These are phyloP conservation scores for Cinclus mexicanus DNA, from an alignment of 2,113 vertebrate species.

Conservation along the genomic window DNA sequence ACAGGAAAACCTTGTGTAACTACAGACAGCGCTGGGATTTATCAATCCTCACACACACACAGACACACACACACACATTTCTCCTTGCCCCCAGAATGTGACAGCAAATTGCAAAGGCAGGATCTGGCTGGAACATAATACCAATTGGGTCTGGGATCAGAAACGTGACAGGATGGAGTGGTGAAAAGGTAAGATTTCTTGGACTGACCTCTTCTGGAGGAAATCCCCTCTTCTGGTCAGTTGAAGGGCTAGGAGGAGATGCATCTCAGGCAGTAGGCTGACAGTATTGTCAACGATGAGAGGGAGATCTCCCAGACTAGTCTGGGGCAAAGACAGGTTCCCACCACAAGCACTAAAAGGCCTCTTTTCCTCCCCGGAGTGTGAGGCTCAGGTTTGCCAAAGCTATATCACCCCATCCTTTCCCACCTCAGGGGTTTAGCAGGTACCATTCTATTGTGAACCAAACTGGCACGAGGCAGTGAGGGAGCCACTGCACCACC, in stretches of 20 bases:
- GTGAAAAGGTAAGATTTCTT: neutral
- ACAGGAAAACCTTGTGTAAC: neutral
- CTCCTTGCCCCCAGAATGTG: neutral
- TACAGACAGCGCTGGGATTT: neutral
- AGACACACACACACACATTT: neutral
- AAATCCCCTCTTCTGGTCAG: neutral
- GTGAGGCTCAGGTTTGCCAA: neutral
- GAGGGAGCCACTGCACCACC: neutral
- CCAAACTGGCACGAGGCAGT: neutral
- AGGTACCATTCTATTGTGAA: neutral
- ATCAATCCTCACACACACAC: neutral
- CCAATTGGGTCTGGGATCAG: neutral
- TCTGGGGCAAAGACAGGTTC: neutral
- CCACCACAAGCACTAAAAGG: neutral
- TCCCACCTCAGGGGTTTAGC: neutral
- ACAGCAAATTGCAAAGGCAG: neutral
- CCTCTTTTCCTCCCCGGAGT: neutral
- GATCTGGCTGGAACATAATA: neutral
- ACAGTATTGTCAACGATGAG: neutral
- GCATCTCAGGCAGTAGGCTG: neutral
- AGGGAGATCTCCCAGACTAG: neutral
- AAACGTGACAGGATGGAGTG: neutral
- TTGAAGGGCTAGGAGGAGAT: neutral
- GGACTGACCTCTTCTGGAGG: neutral
- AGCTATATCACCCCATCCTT: neutral